These are phyloP conservation scores for Epirrhoe tristata DNA, from an alignment of 2,888 invertebrate genomes.

Conservation along the genomic window DNA sequence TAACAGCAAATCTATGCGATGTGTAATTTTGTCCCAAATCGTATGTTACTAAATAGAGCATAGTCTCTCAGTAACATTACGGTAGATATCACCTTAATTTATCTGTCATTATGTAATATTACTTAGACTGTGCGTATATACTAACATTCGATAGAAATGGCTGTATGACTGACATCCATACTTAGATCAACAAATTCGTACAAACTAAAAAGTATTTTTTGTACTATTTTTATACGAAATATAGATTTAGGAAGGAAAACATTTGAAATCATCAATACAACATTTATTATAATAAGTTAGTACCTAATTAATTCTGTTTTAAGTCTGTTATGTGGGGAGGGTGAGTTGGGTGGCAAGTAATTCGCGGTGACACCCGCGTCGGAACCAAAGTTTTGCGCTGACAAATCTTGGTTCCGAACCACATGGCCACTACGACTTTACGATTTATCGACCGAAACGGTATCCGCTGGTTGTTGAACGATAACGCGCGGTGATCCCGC, in stretches of 20 bases:
- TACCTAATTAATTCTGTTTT: no score
- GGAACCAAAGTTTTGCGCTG: constrained; percentile 14
- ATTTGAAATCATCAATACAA: no score
- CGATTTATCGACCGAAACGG: neutral
- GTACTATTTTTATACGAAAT: constrained; percentile 12
- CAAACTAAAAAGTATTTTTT: constrained; percentile 14
- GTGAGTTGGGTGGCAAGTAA: constrained; percentile 1
- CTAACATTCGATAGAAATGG: neutral
- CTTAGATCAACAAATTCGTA: constrained; percentile 7
- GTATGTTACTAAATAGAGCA: neutral
- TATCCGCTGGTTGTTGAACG: neutral
- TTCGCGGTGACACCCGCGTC: constrained; percentile 8
- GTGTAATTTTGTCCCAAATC: neutral
- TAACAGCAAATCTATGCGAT: neutral
- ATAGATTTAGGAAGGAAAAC: no score
- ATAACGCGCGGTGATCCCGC: constrained; percentile 12
- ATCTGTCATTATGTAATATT: constrained; percentile 1
- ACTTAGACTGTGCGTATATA: neutral
- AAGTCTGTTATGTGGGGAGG: constrained; percentile 7
- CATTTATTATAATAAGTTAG: no score
- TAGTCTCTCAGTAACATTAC: neutral
- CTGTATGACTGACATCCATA: neutral
- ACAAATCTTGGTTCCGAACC: constrained; percentile 23
- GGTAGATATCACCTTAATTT: constrained; percentile 7
- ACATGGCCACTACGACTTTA: neutral